These are phyloP conservation scores for Odocoileus virginianus DNA, from an alignment of 2,113 vertebrate species.

Conservation along the genomic window DNA sequence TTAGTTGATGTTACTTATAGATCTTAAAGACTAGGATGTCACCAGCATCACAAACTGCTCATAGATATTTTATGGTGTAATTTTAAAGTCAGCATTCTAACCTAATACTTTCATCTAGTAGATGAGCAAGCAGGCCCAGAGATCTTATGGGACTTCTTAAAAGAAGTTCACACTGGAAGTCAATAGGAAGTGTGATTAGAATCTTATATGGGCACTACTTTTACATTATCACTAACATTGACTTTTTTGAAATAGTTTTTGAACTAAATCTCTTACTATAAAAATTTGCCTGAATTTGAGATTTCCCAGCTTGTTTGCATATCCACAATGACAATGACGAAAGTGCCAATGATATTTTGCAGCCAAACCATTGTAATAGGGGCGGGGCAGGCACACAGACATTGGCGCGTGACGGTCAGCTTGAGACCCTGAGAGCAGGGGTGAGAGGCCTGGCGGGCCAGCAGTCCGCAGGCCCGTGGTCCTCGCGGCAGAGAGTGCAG, in stretches of 20 bases:
- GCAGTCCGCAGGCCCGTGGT: not conserved
- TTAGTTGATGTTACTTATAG: not conserved
- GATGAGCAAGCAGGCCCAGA: not conserved
- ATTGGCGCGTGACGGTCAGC: fast-evolving
- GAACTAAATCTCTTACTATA: not conserved
- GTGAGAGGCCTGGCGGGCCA: not conserved
- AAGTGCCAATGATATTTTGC: not conserved
- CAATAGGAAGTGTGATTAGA: not conserved
- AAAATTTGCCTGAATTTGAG: not conserved
- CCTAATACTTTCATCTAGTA: not conserved
- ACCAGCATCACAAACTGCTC: not conserved
- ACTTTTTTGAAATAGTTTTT: not conserved
- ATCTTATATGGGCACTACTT: not conserved
- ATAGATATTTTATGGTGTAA: not conserved
- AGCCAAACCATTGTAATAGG: not conserved
- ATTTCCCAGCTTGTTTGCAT: not conserved
- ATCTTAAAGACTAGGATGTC: not conserved
- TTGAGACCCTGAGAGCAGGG: not conserved
- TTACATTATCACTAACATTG: not conserved
- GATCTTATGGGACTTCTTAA: not conserved
- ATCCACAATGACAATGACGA: not conserved
- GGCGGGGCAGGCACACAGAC: not conserved
- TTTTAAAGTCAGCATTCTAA: not conserved
- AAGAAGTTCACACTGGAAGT: not conserved
- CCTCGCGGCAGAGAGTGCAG: not conserved